Conservation (phyloP, 2,888 invertebrate species). For the Trichogramma evanescens region DNA sequence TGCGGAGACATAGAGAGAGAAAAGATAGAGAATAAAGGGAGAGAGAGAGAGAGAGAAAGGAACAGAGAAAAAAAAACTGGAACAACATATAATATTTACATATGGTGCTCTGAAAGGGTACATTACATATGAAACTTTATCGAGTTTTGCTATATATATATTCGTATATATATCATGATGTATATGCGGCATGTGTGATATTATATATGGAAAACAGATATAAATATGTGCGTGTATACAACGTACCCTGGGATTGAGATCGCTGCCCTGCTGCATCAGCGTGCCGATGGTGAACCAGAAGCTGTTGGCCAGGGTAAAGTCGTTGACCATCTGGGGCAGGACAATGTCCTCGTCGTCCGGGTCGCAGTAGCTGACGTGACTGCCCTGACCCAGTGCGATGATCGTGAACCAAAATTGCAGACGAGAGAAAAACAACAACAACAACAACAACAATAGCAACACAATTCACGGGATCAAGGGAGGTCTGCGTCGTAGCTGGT, state of each 20-base stretch:
- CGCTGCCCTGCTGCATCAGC: constrained; percentile 88
- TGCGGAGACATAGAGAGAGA: no score
- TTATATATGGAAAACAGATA: neutral
- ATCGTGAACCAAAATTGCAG: constrained; percentile 11
- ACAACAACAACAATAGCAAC: constrained; percentile 32
- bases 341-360: constrained; percentile 43
- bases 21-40: no score
- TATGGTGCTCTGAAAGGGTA: no score
- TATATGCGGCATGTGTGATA: neutral
- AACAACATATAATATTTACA: no score
- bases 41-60: no score
- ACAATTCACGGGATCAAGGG: constrained; percentile 21
- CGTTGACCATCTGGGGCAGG: constrained; percentile 58
- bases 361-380: constrained; percentile 43
- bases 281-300: constrained; percentile 97
- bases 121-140: no score
- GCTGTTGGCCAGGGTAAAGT: constrained; percentile 79
- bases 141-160: neutral
- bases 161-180: neutral
- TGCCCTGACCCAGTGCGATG: constrained; percentile 33
- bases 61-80: no score
- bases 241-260: constrained; percentile 81
- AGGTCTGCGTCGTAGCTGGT: constrained; percentile 18
- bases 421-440: constrained; percentile 38
- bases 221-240: neutral